Conservation (phyloP, 2,113 vertebrate species). For the Rhegmatorhina hoffmannsi region DNA sequence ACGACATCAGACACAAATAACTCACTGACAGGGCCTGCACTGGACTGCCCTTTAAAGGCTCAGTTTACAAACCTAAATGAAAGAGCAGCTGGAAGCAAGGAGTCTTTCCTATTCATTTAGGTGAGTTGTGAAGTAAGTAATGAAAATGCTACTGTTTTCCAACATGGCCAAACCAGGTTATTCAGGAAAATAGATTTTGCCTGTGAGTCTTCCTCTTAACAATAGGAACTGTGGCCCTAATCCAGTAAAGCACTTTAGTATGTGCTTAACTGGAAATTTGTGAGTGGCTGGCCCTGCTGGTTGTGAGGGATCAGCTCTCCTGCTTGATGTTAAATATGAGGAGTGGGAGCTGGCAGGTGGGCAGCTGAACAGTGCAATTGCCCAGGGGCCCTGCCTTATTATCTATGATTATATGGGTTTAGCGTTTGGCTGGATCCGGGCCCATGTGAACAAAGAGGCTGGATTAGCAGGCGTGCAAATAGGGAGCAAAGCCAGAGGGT, state of each 20-base stretch:
- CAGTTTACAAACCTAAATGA: background rate
- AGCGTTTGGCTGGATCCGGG: background rate
- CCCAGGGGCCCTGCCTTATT: background rate
- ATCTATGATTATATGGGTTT: background rate
- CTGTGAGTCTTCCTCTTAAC: background rate
- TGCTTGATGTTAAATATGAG: background rate
- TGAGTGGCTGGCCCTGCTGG: accelerated
- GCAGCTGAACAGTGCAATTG: background rate
- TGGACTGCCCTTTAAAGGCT: background rate
- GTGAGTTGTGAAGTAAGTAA: background rate
- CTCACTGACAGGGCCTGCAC: background rate
- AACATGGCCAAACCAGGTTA: background rate
- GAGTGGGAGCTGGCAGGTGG: constrained; percentile 33
- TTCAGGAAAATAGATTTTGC: background rate
- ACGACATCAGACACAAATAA: background rate
- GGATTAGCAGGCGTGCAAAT: constrained; percentile 38
- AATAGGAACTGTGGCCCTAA: background rate
- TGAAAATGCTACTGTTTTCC: background rate
- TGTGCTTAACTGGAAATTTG: background rate
- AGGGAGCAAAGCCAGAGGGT: constrained; percentile 22
- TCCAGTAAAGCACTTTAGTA: background rate
- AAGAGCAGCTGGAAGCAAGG: background rate
- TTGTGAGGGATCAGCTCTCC: background rate
- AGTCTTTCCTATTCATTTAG: background rate
- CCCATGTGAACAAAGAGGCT: background rate